phyloP scores from a whole-genome alignment of 2,888 invertebrate species.

The Lasioglossum villosulum region DNA sequence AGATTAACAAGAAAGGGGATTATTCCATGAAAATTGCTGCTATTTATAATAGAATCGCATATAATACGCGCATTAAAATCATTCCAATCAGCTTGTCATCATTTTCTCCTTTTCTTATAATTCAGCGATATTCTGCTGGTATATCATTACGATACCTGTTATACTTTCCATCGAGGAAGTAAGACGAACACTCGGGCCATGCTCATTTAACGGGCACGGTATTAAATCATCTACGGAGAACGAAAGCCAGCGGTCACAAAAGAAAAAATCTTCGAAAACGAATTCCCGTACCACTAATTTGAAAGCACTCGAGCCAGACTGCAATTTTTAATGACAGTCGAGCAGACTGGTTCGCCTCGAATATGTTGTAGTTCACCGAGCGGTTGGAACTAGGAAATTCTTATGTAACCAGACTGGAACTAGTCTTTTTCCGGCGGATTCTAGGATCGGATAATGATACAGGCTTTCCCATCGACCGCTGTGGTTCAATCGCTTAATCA shows the following conservation, averaged over 20 bases:
- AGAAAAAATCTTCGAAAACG: background rate
- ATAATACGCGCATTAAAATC: background rate
- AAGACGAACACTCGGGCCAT: background rate
- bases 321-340: conserved; percentile 1
- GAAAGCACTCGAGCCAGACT: background rate
- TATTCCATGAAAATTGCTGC: background rate
- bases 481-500: conserved; percentile 50
- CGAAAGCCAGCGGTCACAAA: background rate
- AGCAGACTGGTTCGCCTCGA: background rate
- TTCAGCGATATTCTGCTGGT: background rate
- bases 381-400: conserved; percentile 27
- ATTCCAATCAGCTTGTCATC: background rate
- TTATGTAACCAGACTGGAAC: conserved; percentile 42
- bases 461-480: conserved; percentile 20
- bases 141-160: background rate
- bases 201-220: background rate
- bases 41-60: background rate
- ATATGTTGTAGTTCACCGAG: background rate
- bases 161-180: background rate
- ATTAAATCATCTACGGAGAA: conserved; percentile 3
- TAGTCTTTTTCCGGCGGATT: conserved; percentile 37
- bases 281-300: background rate
- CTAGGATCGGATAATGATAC: conserved; percentile 34
- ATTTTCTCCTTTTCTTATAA: background rate
- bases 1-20: background rate